Evolutionary conservation across 2,888 invertebrate species (phyloP).

Genomic region (Heteropelma amictum): DNA sequence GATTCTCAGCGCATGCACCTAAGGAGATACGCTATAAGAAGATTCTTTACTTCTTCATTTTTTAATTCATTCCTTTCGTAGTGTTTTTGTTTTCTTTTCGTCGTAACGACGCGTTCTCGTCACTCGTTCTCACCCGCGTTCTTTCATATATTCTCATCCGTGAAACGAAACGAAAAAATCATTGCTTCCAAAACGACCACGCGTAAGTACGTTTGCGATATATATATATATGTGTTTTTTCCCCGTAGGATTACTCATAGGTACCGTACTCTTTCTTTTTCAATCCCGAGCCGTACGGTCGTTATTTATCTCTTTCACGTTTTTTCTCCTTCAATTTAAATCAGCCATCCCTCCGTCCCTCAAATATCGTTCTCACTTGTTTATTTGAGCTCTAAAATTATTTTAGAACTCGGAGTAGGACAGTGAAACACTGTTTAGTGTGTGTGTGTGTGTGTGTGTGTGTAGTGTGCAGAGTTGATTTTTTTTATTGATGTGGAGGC

Average conservation of each 20-base stretch:
- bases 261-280: conserved; percentile 56
- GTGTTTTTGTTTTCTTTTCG: conserved; percentile 10
- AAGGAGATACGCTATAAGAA: conserved; percentile 67
- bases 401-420: conserved; percentile 58
- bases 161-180: background rate
- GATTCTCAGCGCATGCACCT: conserved; percentile 75
- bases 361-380: conserved; percentile 32
- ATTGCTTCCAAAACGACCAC: background rate
- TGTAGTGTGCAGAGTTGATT: conserved; percentile 2
- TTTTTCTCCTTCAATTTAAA: conserved; percentile 14
- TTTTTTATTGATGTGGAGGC: conserved; percentile 16
- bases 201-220: background rate
- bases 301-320: conserved; percentile 24
- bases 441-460: conserved; percentile 3
- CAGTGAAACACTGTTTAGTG: conserved; percentile 39
- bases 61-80: conserved; percentile 28
- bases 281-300: conserved; percentile 27
- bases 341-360: too few species aligned
- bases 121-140: background rate
- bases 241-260: conserved; percentile 48
- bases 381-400: conserved; percentile 43
- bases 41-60: conserved; percentile 53
- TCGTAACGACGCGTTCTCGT: background rate
- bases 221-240: background rate
- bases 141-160: background rate